Evolutionary conservation across 2,797 vertebrate species (phyloP).

Genomic region (Anas georgica): DNA sequence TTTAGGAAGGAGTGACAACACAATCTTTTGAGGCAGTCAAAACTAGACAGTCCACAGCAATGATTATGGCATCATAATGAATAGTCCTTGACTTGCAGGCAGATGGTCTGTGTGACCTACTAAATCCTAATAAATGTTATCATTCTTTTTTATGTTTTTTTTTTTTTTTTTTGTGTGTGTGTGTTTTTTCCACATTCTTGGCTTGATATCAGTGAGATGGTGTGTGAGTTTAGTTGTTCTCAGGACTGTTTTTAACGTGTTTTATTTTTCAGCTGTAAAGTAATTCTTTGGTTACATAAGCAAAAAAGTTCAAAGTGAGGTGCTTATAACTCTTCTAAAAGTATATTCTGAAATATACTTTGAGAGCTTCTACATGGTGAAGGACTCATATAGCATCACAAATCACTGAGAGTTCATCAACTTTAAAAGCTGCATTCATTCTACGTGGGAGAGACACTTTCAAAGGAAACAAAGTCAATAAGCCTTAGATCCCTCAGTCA

Average conservation of each 20-base stretch:
- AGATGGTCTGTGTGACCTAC: background rate
- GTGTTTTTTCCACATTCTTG: background rate
- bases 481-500: background rate
- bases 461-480: constrained; percentile 3
- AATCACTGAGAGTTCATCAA: background rate
- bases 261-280: constrained; percentile 6
- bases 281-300: background rate
- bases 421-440: background rate
- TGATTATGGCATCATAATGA: background rate
- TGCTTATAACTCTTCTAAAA: background rate
- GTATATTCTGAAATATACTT: background rate
- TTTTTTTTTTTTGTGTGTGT: too few species aligned
- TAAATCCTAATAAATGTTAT: background rate
- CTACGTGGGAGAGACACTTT: background rate
- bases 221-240: background rate
- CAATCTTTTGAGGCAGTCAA: background rate
- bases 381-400: background rate
- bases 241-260: background rate
- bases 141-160: background rate
- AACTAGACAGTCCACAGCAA: background rate
- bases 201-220: background rate
- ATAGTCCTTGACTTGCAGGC: background rate
- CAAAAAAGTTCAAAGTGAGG: background rate
- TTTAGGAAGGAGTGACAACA: background rate
- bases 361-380: background rate